Evolutionary conservation across 2,797 vertebrate genomes (phyloP), one percentile per base, ranked within the genome.

Genomic region (Percopsis omiscomaycus): DNA sequence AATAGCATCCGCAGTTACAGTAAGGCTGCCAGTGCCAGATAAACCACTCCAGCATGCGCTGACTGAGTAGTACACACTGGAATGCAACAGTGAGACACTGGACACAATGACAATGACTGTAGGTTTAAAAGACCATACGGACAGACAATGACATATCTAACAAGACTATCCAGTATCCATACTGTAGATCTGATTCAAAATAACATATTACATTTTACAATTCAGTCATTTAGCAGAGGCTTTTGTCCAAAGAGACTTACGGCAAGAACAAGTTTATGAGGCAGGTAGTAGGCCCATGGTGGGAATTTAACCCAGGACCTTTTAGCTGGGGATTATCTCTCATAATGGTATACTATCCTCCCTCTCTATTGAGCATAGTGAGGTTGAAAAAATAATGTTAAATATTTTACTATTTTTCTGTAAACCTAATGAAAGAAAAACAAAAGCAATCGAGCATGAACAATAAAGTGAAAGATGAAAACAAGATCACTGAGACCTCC

Each of bases 1-100:
- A 64, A 75, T 74, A 78, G 48, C 46, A 62, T 74, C 72, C 30
- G 60, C 79, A 78, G 59, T 70, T 62, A 50, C 62, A 73, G 64
- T 50, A 5, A 22, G 13, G 50, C 75, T 28, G 54, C 73, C 59
- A 63, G 55, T 22, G 52, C 45, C 69, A 71, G 64, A 69, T 65
- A 50, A 37, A 13, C 50, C 30, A 55, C 57, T 49, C 55, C 14
- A 37, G 50, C 27, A 59, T 68, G 53, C 45, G 16, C 15, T 15
- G 48, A 47, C 69, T 45, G 10, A 58, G 48, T 15, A 51, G 44
- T 49, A 50, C 1, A 13, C 2, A 49, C 49, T 47, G 45, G 51
- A 56, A 58, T 54, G 52, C 30, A 16, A 69, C n/a, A 0, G 15
- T 59, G 48, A 67, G 30, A 58, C 9, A 15, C 51, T 13, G 59